Base-by-base conservation (phyloP, 2,888 invertebrate genomes). In the Hedya salicella region DNA sequence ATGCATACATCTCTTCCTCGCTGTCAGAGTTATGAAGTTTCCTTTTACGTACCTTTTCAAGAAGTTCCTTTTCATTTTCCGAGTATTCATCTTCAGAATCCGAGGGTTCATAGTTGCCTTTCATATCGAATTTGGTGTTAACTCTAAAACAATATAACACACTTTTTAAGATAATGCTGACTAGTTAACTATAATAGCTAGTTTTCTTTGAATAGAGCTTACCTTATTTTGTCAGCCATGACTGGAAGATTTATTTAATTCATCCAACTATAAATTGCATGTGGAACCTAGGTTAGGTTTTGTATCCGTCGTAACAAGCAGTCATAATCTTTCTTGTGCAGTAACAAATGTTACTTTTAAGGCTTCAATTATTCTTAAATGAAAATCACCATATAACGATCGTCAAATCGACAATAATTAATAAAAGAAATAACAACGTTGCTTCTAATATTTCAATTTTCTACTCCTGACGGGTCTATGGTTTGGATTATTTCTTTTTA, bases 11-110 rank as follows among this genome's bases (percentile, higher is more conserved):
- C 85, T 95, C 95, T 70, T 94, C 94, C 75, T 93, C 94, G 74
- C 93, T 93, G 14, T 93, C 93, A 17, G 92, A 93, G 69, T 93
- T 91, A 71, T 91, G 82, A 1, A 88, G 87, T 70, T 91, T 89
- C 69, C 89, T 84, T 74, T 94, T 93, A 4, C 94, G 91, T 0
- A 94, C 93, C 79, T 95, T 95, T 32, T 94, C 88, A 52, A 96
- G 78, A 6, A 95, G 80, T 69, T 88, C 85, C 69, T 94, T 95
- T 78, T 96, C 96, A 61, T 92, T 93, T 68, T 94, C 93, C 57
- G 94, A 93, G 77, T 95, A 95, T 70, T 96, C 96, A 76, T 95
- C 94, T 78, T 96, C 96, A 0, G 96, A 96, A 79, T 95, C 95
- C 3, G 95, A 94, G 36, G 93, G 93, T 66, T 94, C 94, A 78